Evolutionary conservation across 2,888 invertebrate species (phyloP).

Genomic region (Petrophora chlorosata): DNA sequence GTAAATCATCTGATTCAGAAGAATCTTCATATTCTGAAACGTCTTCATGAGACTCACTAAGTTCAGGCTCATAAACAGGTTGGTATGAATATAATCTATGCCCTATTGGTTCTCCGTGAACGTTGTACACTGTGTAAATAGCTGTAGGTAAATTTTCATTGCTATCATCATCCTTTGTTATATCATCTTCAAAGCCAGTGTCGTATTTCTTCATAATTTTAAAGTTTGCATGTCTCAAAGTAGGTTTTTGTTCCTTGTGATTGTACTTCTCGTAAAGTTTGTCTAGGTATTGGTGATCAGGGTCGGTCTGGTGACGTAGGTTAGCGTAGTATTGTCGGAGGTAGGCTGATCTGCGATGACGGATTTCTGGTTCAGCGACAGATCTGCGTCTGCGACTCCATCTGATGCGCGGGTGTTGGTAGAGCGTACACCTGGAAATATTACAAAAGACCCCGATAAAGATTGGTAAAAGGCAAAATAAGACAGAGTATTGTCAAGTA

Average conservation of each 20-base stretch:
- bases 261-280: slow-evolving; percentile 77
- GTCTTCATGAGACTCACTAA: slow-evolving; percentile 52
- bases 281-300: slow-evolving; percentile 59
- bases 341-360: slow-evolving; percentile 68
- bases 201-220: slow-evolving; percentile 78
- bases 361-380: slow-evolving; percentile 65
- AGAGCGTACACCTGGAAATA: slow-evolving; percentile 87
- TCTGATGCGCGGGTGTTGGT: slow-evolving; percentile 93
- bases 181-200: slow-evolving; percentile 60
- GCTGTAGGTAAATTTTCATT: slow-evolving; percentile 71
- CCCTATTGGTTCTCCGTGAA: slow-evolving; percentile 78
- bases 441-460: no score
- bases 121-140: slow-evolving; percentile 74
- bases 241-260: slow-evolving; percentile 67
- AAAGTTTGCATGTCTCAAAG: slow-evolving; percentile 73
- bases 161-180: slow-evolving; percentile 51
- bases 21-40: slow-evolving; percentile 59
- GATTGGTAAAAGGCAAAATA: no score
- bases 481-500: no score
- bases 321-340: slow-evolving; percentile 73
- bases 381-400: slow-evolving; percentile 90
- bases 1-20: slow-evolving; percentile 57
- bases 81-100: slow-evolving; percentile 76
- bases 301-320: slow-evolving; percentile 54
- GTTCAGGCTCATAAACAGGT: slow-evolving; percentile 76